Evolutionary conservation across 2,888 invertebrate genomes (phyloP).

Genomic region (Aleiodes alternator): DNA sequence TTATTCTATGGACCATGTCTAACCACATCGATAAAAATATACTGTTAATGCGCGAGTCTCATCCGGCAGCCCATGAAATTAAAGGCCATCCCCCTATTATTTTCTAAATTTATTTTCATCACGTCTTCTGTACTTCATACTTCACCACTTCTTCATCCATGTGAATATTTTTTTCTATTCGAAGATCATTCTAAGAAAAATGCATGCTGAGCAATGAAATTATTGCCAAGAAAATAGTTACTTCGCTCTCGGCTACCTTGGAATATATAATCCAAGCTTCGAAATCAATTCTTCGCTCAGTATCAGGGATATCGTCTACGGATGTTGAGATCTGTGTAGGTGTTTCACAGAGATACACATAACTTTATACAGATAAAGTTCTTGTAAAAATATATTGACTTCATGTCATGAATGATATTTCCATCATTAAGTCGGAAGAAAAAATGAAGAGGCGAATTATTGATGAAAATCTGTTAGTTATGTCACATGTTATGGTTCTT

Average conservation of each 20-base stretch:
- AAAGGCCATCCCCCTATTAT: conserved; percentile 61
- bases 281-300: not conserved
- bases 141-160: not conserved
- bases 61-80: conserved; percentile 73
- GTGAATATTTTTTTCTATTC: not conserved
- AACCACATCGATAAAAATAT: conserved; percentile 72
- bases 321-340: conserved; percentile 21
- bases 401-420: conserved; percentile 6
- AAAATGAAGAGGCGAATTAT: conserved; percentile 2
- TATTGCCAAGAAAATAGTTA: not conserved
- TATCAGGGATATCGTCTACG: not conserved
- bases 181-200: not conserved
- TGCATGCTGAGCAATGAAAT: not conserved
- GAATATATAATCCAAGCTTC: not conserved
- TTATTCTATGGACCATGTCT: conserved; percentile 60
- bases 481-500: conserved; percentile 4
- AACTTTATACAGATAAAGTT: conserved; percentile 5
- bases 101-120: conserved; percentile 52
- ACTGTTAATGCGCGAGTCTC: conserved; percentile 55
- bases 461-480: not conserved
- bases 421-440: not conserved
- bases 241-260: not conserved
- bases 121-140: not conserved
- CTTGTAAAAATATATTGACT: not conserved
- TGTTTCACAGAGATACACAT: not conserved